Conservation (phyloP, 2,888 invertebrate species). For the Plebejus argus region DNA sequence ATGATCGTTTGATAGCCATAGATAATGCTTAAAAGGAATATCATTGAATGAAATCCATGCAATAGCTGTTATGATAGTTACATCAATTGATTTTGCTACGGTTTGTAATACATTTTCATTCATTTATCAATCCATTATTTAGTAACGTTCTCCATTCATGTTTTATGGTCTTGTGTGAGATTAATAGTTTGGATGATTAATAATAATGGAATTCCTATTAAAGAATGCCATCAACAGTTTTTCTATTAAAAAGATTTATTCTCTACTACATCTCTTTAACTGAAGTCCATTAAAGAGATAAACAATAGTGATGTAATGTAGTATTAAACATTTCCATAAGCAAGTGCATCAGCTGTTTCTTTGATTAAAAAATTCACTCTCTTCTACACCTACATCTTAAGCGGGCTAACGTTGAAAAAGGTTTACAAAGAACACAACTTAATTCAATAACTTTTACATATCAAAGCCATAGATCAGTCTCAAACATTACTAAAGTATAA, state of each 20-base stretch:
- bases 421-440: not conserved
- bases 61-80: not conserved
- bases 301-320: not conserved
- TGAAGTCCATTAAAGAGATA: not conserved
- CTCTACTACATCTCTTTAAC: not conserved
- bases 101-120: not conserved
- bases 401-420: not conserved
- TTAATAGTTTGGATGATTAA: not conserved
- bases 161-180: conserved; percentile 1
- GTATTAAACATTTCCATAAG: too few relatives aligned
- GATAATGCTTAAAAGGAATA: not conserved
- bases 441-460: not conserved
- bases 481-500: conserved; percentile 2
- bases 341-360: not conserved
- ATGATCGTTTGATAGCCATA: not conserved
- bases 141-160: conserved; percentile 1
- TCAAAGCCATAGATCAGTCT: not conserved
- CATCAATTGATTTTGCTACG: not conserved
- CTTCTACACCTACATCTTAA: not conserved
- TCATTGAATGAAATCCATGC: not conserved
- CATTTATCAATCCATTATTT: conserved; percentile 7
- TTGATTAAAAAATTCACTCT: too few relatives aligned
- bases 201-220: not conserved
- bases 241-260: too few relatives aligned
- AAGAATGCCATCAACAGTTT: not conserved